Evolutionary conservation across 2,797 vertebrate genomes (phyloP), one percentile per base, ranked within the genome.

Genomic region (Hylomyscus alleni): DNA sequence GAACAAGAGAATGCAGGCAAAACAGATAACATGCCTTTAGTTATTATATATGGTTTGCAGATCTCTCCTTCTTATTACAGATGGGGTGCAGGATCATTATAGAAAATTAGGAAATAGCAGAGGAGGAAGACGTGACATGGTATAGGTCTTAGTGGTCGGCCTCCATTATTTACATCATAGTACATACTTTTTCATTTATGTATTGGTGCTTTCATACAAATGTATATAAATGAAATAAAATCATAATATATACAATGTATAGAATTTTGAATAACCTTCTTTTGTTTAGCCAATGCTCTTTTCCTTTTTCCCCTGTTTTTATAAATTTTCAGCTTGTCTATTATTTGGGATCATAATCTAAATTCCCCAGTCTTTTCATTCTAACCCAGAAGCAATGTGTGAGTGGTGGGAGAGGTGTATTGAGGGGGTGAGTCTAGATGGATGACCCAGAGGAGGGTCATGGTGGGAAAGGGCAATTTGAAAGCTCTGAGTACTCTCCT

Each of bases 291-390:
- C 60, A 82, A 44, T 56, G 20, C 50, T 87, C 31, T 91, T 50
- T 10, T 7, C 3, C 24, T 3, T 76, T 34, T 81, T 76, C 31
- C 89, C 80, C 20, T 75, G 24, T 75, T 97, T 93, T 73, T 75
- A 58, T 80, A 62, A 37, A 52, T 93, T 94, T 92, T 54, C 13
- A 86, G 7, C 56, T 94, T 20, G 90, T 50, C 20, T 89, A 69
- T 56, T 92, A 54, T 50, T 85, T 93, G 69, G n/a, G 5, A 69
- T 78, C n/a, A 80, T 87, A 91, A 37, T 89, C 37, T 34, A 87
- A 67, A 81, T 90, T 91, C 44, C 17, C 47, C 12, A 73, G 20
- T 1, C 15, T 87, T 93, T 58, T 47, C n/a, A 86, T 17, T 37
- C 12, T 73, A 67, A 78, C 44, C 13, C 26, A 77, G 29, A 60